phyloP scores from a whole-genome alignment of 2,888 invertebrate species.

The Eristalinus aeneus region DNA sequence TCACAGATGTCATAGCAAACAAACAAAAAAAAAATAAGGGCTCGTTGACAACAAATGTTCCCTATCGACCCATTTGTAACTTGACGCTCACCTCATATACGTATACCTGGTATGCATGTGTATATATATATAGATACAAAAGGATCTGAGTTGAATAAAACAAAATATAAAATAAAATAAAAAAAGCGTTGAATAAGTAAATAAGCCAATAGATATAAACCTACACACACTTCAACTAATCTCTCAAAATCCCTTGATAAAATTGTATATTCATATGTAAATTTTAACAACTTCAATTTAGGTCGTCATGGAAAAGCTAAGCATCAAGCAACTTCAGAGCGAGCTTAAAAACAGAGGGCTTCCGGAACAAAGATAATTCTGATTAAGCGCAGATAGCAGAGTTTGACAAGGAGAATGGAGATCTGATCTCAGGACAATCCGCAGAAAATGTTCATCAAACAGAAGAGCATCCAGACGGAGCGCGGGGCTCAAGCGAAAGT shows the following conservation, averaged over 20 bases:
- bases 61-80: too few relatives aligned
- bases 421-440: neutral
- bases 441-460: conserved; percentile 10
- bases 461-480: neutral
- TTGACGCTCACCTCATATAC: too few relatives aligned
- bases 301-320: conserved; percentile 2
- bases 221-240: neutral
- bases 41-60: too few relatives aligned
- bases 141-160: neutral
- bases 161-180: neutral
- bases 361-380: neutral
- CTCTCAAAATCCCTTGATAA: neutral
- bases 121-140: neutral
- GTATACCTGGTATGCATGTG: neutral
- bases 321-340: conserved; percentile 2
- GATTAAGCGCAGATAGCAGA: neutral
- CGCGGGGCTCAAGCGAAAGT: neutral
- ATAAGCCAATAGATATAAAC: neutral
- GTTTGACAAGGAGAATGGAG: conserved; percentile 6
- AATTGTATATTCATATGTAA: neutral
- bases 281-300: neutral
- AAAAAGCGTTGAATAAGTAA: neutral
- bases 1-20: too few relatives aligned
- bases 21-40: too few relatives aligned
- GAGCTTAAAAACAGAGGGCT: conserved; percentile 16